These are phyloP conservation scores for Armadillidium nasatum DNA, from an alignment of 1,140 invertebrate species.

Conservation along the genomic window DNA sequence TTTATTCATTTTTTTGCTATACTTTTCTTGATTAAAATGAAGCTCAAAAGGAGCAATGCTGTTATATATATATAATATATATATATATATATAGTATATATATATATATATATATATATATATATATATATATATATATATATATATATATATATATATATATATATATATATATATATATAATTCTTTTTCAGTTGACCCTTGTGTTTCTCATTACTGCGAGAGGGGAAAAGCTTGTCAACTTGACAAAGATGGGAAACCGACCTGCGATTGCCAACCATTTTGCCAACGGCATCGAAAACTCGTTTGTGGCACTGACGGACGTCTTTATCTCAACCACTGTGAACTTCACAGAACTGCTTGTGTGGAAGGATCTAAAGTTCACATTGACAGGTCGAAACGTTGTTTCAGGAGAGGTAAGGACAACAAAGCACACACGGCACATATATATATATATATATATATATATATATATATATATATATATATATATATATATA, in stretches of 20 bases:
- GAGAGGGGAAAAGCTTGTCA: constrained; percentile 63
- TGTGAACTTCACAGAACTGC: constrained; percentile 68
- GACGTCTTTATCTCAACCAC: constrained; percentile 70
- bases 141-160: background rate
- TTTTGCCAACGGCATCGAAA: constrained; percentile 58
- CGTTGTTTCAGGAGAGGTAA: constrained; percentile 46
- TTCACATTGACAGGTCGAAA: constrained; percentile 55
- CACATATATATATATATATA: too few species aligned
- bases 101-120: constrained; percentile 11
- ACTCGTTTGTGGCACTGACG: constrained; percentile 59
- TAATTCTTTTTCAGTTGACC: constrained; percentile 48
- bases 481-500: too few species aligned
- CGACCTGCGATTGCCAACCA: constrained; percentile 62
- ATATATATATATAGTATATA: constrained; percentile 12
- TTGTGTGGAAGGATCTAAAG: constrained; percentile 58
- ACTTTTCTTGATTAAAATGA: too few species aligned
- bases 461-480: too few species aligned
- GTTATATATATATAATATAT: constrained; percentile 15
- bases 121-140: background rate
- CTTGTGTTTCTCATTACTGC: constrained; percentile 63
- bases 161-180: constrained; percentile 2
- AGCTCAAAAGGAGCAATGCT: too few species aligned
- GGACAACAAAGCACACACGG: background rate
- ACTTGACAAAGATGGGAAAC: constrained; percentile 52
- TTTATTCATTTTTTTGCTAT: too few species aligned